These are phyloP conservation scores for Phrynocephalus vlangalii DNA, from an alignment of 2,797 vertebrate genomes.

Conservation along the genomic window DNA sequence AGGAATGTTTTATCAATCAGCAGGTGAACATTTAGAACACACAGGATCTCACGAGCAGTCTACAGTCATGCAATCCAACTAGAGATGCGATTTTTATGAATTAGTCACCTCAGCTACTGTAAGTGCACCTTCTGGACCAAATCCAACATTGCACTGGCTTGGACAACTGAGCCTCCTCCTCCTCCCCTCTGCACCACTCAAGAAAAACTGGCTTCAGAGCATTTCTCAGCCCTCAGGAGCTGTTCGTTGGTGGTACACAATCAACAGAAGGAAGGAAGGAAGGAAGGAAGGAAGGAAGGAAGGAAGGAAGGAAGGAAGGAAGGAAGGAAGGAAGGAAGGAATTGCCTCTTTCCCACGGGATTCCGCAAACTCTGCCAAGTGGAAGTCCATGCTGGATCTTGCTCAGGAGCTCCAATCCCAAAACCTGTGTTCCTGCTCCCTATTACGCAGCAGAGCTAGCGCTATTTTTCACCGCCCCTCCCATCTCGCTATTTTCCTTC, in stretches of 20 bases:
- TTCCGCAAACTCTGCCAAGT: not conserved
- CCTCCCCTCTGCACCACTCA: not conserved
- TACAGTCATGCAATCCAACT: not conserved
- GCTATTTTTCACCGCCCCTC: not conserved
- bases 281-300: not conserved
- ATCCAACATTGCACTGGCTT: not conserved
- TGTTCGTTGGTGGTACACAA: not conserved
- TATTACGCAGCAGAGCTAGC: too few relatives aligned
- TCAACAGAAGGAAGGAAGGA: not conserved
- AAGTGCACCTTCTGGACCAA: not conserved
- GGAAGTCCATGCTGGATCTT: not conserved
- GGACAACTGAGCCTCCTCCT: not conserved
- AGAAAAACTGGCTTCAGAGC: not conserved
- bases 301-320: not conserved
- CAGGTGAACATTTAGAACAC: not conserved
- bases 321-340: not conserved
- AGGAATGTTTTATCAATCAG: not conserved
- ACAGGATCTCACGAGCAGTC: too few relatives aligned
- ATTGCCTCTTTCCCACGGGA: not conserved
- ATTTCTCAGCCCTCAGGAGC: not conserved
- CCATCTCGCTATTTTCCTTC: not conserved
- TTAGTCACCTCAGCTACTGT: not conserved
- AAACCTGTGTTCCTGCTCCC: not conserved
- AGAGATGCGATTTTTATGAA: not conserved
- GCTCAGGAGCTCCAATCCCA: not conserved